These are phyloP conservation scores for Melangyna quadrimaculata DNA, from an alignment of 2,888 invertebrate species.

Conservation along the genomic window DNA sequence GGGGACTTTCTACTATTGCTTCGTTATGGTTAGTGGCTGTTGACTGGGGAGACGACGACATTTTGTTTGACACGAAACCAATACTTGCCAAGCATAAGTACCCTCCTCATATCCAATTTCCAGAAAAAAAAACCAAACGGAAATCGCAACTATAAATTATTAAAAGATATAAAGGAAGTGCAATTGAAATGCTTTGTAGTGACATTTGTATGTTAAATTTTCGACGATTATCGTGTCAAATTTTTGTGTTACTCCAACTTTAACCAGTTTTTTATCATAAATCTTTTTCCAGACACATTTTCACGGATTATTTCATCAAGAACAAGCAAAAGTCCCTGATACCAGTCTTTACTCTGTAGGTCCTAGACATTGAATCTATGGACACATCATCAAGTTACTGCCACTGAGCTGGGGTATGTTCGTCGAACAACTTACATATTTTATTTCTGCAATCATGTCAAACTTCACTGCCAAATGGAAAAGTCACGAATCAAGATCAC, in stretches of 20 bases:
- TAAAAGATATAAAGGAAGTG: neutral
- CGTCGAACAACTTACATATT: slow-evolving; percentile 6
- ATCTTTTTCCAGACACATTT: neutral
- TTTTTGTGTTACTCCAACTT: neutral
- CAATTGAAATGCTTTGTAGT: neutral
- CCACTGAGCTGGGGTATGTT: neutral
- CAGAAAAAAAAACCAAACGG: no score
- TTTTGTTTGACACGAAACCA: no score
- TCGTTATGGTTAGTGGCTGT: no score
- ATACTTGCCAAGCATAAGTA: no score
- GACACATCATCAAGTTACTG: neutral
- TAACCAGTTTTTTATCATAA: neutral
- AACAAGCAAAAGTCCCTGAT: neutral
- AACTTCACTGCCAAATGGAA: slow-evolving; percentile 58
- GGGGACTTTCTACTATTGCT: no score
- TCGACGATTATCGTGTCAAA: neutral
- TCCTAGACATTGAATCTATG: slow-evolving; percentile 62
- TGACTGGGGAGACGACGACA: no score
- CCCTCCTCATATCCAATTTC: no score
- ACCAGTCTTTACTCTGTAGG: neutral
- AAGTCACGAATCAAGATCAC: slow-evolving; percentile 75
- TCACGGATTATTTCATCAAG: neutral
- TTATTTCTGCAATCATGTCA: slow-evolving; percentile 33
- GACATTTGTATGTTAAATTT: neutral
- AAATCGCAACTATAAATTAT: no score